These are phyloP conservation scores for Echeneis naucrates DNA, from an alignment of 2,797 vertebrate species.

Conservation along the genomic window DNA sequence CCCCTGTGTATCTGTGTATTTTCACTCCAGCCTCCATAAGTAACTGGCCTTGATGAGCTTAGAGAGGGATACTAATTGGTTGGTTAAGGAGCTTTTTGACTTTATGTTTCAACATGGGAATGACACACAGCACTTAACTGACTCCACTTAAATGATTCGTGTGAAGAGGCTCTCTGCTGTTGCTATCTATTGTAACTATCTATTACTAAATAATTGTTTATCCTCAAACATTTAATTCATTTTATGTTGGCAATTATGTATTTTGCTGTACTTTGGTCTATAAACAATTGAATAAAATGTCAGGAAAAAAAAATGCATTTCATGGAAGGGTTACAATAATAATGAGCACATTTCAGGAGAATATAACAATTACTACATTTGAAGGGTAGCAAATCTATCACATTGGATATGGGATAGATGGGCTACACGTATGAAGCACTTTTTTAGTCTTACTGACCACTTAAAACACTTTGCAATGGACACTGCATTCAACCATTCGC, in stretches of 20 bases:
- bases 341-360: no score
- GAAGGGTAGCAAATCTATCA: no score
- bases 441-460: no score
- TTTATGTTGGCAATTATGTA: not conserved
- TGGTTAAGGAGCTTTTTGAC: slow-evolving; percentile 71
- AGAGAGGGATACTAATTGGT: slow-evolving; percentile 73
- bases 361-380: no score
- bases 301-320: no score
- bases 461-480: no score
- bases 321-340: no score
- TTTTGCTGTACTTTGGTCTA: not conserved
- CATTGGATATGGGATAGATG: no score
- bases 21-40: slow-evolving; percentile 68
- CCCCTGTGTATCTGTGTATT: slow-evolving; percentile 59
- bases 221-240: not conserved
- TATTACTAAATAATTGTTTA: slow-evolving; percentile 46
- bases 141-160: slow-evolving; percentile 44
- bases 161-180: slow-evolving; percentile 21
- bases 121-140: slow-evolving; percentile 55
- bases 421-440: no score
- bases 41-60: slow-evolving; percentile 77
- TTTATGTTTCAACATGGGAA: slow-evolving; percentile 59
- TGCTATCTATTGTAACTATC: no score
- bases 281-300: not conserved
- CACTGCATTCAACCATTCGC: no score